These are phyloP conservation scores for Lordiphosa andalusiaca DNA, from an alignment of 2,888 invertebrate genomes.

Conservation along the genomic window DNA sequence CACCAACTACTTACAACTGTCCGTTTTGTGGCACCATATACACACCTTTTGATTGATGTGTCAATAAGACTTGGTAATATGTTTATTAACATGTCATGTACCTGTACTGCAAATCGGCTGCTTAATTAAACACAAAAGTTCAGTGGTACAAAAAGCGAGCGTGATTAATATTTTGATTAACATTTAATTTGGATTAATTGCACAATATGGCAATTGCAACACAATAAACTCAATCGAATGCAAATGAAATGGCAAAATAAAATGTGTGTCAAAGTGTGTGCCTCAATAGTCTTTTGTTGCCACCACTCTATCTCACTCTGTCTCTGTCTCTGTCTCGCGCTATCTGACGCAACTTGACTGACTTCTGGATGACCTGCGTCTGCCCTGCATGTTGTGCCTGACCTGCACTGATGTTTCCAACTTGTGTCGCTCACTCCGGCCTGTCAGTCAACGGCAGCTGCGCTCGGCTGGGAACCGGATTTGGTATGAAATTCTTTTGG, in stretches of 20 bases:
- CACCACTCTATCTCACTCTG: not conserved
- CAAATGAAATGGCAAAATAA: constrained; percentile 47
- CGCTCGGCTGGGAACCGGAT: constrained; percentile 60
- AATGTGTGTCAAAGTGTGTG: constrained; percentile 54
- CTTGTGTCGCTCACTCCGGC: constrained; percentile 51
- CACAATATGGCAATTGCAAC: constrained; percentile 35
- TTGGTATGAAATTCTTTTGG: constrained; percentile 45
- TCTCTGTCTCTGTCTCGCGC: not conserved
- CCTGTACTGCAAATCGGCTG: constrained; percentile 13
- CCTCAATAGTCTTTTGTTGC: constrained; percentile 33
- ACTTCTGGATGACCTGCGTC: constrained; percentile 17
- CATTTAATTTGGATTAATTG: constrained; percentile 51
- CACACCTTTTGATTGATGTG: constrained; percentile 54
- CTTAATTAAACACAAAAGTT: constrained; percentile 55
- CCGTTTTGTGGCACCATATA: constrained; percentile 15
- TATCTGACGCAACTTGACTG: constrained; percentile 35
- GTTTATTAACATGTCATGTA: constrained; percentile 34
- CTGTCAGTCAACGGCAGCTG: constrained; percentile 40
- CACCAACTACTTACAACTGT: constrained; percentile 15
- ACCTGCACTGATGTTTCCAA: constrained; percentile 49
- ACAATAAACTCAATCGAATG: constrained; percentile 28
- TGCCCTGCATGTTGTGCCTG: constrained; percentile 29
- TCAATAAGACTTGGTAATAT: constrained; percentile 33
- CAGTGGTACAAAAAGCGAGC: constrained; percentile 59
- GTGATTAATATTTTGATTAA: constrained; percentile 60